phyloP scores from a whole-genome alignment of 2,888 invertebrate species.

The Ptilodon capucinus region DNA sequence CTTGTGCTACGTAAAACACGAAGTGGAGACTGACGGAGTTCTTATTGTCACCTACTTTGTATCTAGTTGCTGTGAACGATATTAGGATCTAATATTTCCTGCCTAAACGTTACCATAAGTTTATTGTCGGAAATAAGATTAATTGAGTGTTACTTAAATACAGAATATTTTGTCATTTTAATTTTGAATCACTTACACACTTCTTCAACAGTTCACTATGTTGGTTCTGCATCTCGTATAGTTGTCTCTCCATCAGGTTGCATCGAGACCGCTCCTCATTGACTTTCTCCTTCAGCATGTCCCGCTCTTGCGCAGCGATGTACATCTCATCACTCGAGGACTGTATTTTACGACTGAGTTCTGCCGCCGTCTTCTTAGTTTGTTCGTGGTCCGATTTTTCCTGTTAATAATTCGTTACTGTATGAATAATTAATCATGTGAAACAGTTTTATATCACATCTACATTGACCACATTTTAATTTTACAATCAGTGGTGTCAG shows the following conservation, averaged over 20 bases:
- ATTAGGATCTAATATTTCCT: too few species aligned
- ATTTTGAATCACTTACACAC: conserved; percentile 74
- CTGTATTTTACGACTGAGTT: conserved; percentile 50
- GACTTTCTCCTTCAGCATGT: conserved; percentile 60
- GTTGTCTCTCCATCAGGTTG: conserved; percentile 78
- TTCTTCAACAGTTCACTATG: conserved; percentile 78
- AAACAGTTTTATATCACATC: too few species aligned
- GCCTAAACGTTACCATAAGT: too few species aligned
- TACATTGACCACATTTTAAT: too few species aligned
- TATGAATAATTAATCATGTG: neutral
- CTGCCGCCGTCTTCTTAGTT: conserved; percentile 46
- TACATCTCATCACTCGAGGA: conserved; percentile 44
- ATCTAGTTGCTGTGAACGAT: too few species aligned
- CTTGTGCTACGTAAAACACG: too few species aligned
- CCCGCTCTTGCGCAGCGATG: conserved; percentile 54
- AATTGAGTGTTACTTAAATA: too few species aligned
- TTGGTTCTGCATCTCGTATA: conserved; percentile 76
- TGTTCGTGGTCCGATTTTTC: conserved; percentile 59
- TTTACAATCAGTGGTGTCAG: too few species aligned
- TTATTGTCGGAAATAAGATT: too few species aligned
- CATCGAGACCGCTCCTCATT: conserved; percentile 64
- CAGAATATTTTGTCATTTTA: too few species aligned
- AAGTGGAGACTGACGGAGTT: too few species aligned
- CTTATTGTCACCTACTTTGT: too few species aligned
- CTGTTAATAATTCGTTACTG: conserved; percentile 34